Evolutionary conservation across 2,888 invertebrate species (phyloP).

Genomic region (Clostera curtula): DNA sequence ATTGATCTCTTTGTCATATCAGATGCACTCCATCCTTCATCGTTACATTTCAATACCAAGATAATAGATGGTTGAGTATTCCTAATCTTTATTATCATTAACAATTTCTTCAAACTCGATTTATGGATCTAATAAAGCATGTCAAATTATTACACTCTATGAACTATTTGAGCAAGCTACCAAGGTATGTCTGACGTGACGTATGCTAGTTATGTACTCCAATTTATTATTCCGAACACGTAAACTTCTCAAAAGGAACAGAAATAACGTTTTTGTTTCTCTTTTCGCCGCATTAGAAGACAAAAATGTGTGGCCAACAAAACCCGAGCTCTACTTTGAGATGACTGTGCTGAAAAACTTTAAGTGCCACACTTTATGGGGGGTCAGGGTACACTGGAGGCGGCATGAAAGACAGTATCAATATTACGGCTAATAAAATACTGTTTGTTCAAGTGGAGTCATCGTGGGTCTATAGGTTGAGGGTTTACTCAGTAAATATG

Average conservation of each 20-base stretch:
- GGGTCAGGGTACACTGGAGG: background rate
- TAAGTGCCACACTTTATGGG: background rate
- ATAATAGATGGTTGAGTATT: too few species aligned
- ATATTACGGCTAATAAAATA: constrained; percentile 3
- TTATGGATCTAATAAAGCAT: too few species aligned
- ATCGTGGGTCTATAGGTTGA: background rate
- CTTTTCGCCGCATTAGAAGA: constrained; percentile 1
- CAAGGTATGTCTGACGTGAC: too few species aligned
- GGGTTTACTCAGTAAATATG: constrained; percentile 1
- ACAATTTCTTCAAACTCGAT: too few species aligned
- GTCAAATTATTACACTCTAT: too few species aligned
- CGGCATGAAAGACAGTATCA: background rate
- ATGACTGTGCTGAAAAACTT: background rate
- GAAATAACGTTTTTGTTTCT: constrained; percentile 1
- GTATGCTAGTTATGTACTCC: background rate
- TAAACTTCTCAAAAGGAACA: constrained; percentile 1
- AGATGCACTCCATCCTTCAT: background rate
- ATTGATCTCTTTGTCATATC: too few species aligned
- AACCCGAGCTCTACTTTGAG: constrained; percentile 1
- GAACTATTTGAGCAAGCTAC: too few species aligned
- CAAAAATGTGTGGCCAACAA: background rate
- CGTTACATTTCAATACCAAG: too few species aligned
- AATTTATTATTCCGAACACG: constrained; percentile 2
- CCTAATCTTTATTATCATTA: too few species aligned
- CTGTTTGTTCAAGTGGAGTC: constrained; percentile 2